Evolutionary conservation across 92 coral and sea anemone genomes (phyloP).

Genomic region (Bergia puertoricense): DNA sequence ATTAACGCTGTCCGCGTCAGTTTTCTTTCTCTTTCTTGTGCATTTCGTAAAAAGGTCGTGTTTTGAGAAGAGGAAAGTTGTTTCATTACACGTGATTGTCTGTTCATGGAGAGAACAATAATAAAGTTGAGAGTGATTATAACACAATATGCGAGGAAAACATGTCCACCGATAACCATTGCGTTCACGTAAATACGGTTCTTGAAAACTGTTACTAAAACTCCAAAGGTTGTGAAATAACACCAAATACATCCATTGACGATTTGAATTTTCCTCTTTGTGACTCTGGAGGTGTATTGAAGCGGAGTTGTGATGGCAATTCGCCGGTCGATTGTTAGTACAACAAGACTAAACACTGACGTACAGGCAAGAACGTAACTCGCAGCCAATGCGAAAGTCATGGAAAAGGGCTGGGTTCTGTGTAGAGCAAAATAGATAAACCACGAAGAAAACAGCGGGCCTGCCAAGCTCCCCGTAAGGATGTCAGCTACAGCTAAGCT

Average conservation of each 20-base stretch:
- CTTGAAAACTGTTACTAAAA: no score
- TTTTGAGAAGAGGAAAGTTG: neutral
- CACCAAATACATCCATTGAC: no score
- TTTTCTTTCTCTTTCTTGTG: conserved; percentile 3
- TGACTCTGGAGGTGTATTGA: no score
- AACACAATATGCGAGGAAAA: no score
- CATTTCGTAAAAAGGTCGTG: neutral
- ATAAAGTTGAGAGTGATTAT: neutral
- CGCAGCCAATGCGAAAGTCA: neutral
- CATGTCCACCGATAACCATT: no score
- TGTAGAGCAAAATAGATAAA: neutral
- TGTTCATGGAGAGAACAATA: conserved; percentile 1
- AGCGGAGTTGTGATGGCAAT: no score
- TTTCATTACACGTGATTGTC: neutral
- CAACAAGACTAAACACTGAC: no score
- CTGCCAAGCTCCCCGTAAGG: neutral
- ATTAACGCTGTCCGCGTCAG: neutral
- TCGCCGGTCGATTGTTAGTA: no score
- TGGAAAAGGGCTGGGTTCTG: neutral
- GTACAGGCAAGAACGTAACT: neutral
- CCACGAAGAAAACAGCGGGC: neutral
- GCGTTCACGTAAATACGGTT: no score
- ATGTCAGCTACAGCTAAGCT: neutral
- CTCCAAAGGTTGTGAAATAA: no score
- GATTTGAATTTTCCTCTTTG: no score